Evolutionary conservation across 2,888 invertebrate genomes (phyloP).

Genomic region (Lochmaea capreae): DNA sequence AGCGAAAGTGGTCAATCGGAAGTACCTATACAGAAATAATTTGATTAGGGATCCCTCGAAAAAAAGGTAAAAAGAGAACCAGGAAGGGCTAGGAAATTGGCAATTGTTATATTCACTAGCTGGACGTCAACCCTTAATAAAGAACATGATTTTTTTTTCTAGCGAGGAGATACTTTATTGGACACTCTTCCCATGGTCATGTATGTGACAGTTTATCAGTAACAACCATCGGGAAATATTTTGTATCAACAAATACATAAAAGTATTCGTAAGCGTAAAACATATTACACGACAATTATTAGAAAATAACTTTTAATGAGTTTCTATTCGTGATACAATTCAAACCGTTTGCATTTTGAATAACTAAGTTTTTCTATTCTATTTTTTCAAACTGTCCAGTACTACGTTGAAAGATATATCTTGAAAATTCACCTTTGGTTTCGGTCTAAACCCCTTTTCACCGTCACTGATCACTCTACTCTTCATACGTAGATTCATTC

Average conservation of each 20-base stretch:
- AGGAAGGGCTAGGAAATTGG: conserved; percentile 47
- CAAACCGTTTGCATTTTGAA: too few species aligned
- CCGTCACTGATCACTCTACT: neutral
- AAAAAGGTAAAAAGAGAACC: conserved; percentile 26
- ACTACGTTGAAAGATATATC: too few species aligned
- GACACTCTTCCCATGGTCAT: conserved; percentile 36
- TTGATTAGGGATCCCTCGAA: conserved; percentile 33
- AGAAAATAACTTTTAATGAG: too few species aligned
- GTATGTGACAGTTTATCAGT: neutral
- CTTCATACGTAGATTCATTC: conserved; percentile 43
- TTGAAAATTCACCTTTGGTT: too few species aligned
- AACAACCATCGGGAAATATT: neutral
- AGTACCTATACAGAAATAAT: conserved; percentile 28
- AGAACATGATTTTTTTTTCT: conserved; percentile 32
- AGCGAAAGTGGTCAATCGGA: conserved; percentile 39
- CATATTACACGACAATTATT: too few species aligned
- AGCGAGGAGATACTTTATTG: conserved; percentile 11
- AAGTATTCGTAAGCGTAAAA: too few species aligned
- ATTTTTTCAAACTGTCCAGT: too few species aligned
- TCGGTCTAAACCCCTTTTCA: neutral
- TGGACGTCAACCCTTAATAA: conserved; percentile 38
- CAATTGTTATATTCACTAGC: conserved; percentile 41
- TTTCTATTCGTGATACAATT: too few species aligned
- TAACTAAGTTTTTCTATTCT: too few species aligned
- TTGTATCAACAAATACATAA: too few species aligned